Conservation (phyloP, 1,140 invertebrate species). For the Drosophila burlai region DNA sequence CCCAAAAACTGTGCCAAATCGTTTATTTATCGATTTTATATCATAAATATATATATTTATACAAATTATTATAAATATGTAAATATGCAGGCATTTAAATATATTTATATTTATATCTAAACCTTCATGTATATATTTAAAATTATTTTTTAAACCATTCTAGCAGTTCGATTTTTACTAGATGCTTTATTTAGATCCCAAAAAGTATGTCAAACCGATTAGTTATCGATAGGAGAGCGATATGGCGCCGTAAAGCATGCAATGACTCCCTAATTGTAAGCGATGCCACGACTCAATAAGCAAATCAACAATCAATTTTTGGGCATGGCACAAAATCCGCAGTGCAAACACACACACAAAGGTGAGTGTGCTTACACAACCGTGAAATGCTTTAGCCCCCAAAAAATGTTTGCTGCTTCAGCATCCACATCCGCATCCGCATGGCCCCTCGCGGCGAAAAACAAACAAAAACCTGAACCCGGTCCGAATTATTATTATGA, state of each 20-base stretch:
- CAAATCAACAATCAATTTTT: conserved; percentile 37
- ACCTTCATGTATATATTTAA: no score
- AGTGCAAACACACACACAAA: conserved; percentile 10
- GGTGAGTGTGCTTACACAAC: conserved; percentile 35
- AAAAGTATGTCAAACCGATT: conserved; percentile 18
- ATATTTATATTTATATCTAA: background rate
- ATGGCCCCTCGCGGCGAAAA: conserved; percentile 9
- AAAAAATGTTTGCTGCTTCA: conserved; percentile 44
- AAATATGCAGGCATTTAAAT: background rate
- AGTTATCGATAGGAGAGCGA: conserved; percentile 7
- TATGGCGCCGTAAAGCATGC: conserved; percentile 12
- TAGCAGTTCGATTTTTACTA: background rate
- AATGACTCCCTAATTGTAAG: conserved; percentile 28
- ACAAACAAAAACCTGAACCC: conserved; percentile 30
- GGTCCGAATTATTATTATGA: conserved; percentile 47
- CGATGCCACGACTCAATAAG: conserved; percentile 27
- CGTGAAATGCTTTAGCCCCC: conserved; percentile 38
- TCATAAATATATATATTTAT: no score
- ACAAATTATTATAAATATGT: background rate
- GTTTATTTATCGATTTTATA: background rate
- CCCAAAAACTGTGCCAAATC: background rate
- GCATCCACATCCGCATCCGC: conserved; percentile 6
- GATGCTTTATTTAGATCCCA: background rate
- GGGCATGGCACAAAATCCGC: conserved; percentile 26
- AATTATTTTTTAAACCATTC: background rate